A percentile compares a stretch with the other conserved stretches of the same genome.
Evolutionary conservation across 2,113 vertebrate genomes (phyloP).

Genomic region (Archilochus colubris): DNA sequence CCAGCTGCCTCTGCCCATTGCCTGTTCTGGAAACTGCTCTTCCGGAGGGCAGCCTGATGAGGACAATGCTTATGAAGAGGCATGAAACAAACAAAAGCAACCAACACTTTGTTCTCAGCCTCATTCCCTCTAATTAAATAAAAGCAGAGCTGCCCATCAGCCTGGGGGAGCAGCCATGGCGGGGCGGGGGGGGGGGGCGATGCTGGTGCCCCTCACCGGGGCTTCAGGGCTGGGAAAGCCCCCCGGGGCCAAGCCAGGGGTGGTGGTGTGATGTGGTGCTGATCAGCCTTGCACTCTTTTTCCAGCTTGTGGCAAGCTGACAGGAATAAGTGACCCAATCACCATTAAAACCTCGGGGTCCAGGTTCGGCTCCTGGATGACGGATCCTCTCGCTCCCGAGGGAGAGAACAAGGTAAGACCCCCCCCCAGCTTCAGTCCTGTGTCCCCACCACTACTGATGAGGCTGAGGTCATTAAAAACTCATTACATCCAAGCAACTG

Average conservation of each 20-base stretch:
- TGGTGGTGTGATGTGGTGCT: neutral
- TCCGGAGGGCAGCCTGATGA: neutral
- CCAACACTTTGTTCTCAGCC: neutral
- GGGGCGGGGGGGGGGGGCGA: neutral
- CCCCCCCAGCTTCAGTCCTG: accelerated
- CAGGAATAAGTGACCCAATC: slow-evolving; percentile 93
- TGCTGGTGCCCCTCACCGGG: accelerated
- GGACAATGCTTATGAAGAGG: neutral
- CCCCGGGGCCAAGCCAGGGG: neutral
- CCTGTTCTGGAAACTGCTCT: neutral
- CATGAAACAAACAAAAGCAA: neutral
- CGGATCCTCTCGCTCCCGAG: slow-evolving; percentile 91
- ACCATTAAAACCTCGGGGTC: slow-evolving; percentile 96
- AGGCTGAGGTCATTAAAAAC: neutral
- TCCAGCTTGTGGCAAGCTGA: slow-evolving; percentile 96
- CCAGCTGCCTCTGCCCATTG: neutral
- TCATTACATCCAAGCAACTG: neutral
- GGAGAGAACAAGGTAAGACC: slow-evolving; percentile 92
- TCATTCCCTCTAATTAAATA: neutral
- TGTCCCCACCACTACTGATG: accelerated
- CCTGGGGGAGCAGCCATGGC: accelerated
- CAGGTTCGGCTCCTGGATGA: slow-evolving; percentile 98
- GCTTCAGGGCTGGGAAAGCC: neutral
- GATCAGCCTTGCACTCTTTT: slow-evolving; percentile 64
- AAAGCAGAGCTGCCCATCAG: neutral